phyloP scores from a whole-genome alignment of 2,797 vertebrate species.

The Takifugu ocellatus region DNA sequence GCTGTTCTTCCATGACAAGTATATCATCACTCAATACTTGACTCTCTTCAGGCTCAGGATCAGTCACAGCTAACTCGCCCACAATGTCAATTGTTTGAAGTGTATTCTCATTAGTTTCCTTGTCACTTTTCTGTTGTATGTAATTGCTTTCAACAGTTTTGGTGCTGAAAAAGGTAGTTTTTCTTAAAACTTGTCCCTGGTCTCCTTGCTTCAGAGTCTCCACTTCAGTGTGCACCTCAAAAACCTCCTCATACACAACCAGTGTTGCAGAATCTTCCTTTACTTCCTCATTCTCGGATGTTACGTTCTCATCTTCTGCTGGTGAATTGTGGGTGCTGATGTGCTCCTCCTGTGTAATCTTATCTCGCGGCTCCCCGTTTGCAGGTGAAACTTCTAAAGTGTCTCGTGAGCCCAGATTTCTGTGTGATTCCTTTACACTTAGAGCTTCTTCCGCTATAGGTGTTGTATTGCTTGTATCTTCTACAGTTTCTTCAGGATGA shows the following conservation, averaged over 20 bases:
- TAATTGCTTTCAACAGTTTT: background rate
- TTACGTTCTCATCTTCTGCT: conserved; percentile 45
- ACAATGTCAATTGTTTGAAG: background rate
- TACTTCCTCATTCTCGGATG: conserved; percentile 36
- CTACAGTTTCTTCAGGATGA: conserved; percentile 15
- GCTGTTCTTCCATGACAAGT: background rate
- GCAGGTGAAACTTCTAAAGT: conserved; percentile 1
- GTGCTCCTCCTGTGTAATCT: conserved; percentile 1
- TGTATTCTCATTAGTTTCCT: background rate
- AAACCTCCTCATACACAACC: conserved; percentile 2
- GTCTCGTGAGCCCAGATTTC: conserved; percentile 13
- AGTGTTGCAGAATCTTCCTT: conserved; percentile 7
- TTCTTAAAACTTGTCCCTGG: background rate
- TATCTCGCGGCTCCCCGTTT: conserved; percentile 11
- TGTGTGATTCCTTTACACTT: background rate
- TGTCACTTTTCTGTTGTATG: background rate
- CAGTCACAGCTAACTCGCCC: background rate
- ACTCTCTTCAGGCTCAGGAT: conserved; percentile 2
- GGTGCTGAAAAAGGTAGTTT: background rate
- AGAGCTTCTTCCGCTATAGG: background rate
- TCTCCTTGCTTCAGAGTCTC: background rate
- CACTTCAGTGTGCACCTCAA: conserved; percentile 1
- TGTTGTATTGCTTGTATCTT: conserved; percentile 3
- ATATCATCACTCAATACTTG: background rate
- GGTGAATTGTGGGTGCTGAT: conserved; percentile 20